Percentiles rank a stretch among this genome's conserved stretches.
Conservation (phyloP, 2,113 vertebrate species). For the Mesitornis unicolor region DNA sequence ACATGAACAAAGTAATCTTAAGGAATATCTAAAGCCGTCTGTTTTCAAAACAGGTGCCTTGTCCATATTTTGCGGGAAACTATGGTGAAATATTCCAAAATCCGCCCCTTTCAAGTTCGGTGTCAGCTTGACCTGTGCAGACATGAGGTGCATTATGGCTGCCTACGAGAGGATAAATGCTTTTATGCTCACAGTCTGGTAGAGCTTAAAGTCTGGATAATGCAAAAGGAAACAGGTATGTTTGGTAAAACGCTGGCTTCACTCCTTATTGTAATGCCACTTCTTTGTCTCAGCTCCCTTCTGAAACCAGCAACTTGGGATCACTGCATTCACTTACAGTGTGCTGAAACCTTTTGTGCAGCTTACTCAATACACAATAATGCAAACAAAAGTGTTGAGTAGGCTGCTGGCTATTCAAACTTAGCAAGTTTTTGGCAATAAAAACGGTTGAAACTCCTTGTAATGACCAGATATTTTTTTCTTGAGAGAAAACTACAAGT, state of each 20-base stretch:
- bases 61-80: constrained; percentile 93
- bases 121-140: constrained; percentile 92
- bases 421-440: background rate
- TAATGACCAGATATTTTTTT: background rate
- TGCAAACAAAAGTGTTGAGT: background rate
- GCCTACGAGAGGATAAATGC: constrained; percentile 90
- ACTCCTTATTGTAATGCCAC: background rate
- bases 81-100: constrained; percentile 92
- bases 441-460: background rate
- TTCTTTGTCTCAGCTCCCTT: background rate
- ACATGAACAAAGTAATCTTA: background rate
- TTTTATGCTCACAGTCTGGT: constrained; percentile 95
- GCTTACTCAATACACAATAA: background rate
- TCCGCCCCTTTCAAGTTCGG: constrained; percentile 78
- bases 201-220: constrained; percentile 95
- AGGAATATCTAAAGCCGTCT: background rate
- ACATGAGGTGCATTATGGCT: constrained; percentile 94
- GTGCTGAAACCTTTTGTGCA: background rate
- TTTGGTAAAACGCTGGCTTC: background rate
- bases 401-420: background rate
- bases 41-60: constrained; percentile 84
- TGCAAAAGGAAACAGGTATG: constrained; percentile 89
- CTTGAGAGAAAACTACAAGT: background rate
- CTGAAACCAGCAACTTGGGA: background rate
- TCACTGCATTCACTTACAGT: background rate